Base-by-base conservation (phyloP, 2,797 vertebrate genomes). In the Sebastes steindachneri region DNA sequence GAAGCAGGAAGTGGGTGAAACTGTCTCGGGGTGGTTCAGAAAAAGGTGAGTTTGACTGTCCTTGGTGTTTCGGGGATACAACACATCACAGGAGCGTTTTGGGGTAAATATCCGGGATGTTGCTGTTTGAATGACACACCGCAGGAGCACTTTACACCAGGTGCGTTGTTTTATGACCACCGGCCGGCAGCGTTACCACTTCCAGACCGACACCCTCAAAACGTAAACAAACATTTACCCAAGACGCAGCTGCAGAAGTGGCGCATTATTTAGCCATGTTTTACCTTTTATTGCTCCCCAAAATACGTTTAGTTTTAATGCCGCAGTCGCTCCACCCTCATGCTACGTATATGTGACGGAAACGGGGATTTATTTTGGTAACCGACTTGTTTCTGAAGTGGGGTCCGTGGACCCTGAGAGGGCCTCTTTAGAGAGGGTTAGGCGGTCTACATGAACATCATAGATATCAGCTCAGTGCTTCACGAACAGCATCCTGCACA, bases 1-100 rank as follows among this genome's bases (percentile, higher is more conserved):
- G n/a, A 8, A 83, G 67, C 89, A 86, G 92, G 93, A 95, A 93
- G 94, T 91, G 82, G 35, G 11, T 21, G 65, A 59, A 71, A 28
- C 21, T 51, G 64, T 69, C 25, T 14, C 6, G 15, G 1, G 26
- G 9, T 53, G 67, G 12, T 8, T 54, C 53, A 2, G 55, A 58
- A 48, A 17, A 48, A 75, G 91, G 94, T 95, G 64, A 91, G 91
- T 78, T 54, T 64, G 41, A 4, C 10, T 55, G 9, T 29, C 15
- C 15, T 57, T 5, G 9, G 35, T 74, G 64, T 67, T 69, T 73
- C 7, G 4, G 45, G 3, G 25, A 35, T 3, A 1, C 1, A 25
- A 58, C 2, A 31, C 48, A 25, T 19, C 31, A 2, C 28, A 14
- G 33, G 66, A 23, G 35, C 25, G 10, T 37, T 5, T 0, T 3